Percentiles rank a stretch among this genome's conserved stretches.
These are phyloP conservation scores for Pteria penguin DNA, from an alignment of 2,888 invertebrate genomes.

Conservation along the genomic window DNA sequence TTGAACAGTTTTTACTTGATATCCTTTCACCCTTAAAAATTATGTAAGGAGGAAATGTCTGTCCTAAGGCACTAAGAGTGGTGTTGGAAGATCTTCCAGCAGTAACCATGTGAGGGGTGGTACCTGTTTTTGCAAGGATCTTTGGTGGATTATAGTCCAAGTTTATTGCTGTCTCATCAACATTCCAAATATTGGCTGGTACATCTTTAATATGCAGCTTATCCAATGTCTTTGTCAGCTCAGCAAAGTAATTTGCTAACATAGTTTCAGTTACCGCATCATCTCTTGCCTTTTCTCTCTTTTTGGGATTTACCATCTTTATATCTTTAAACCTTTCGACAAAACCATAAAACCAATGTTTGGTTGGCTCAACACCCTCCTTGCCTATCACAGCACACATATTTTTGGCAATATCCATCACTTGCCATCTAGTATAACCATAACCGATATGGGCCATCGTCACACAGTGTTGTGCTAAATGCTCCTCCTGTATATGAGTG, in stretches of 20 bases:
- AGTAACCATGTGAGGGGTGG: slow-evolving; percentile 24
- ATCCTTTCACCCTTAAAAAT: slow-evolving; percentile 43
- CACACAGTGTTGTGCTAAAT: slow-evolving; percentile 4
- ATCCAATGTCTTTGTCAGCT: slow-evolving; percentile 16
- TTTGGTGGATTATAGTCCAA: slow-evolving; percentile 41
- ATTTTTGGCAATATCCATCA: slow-evolving; percentile 20
- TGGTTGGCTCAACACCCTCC: slow-evolving; percentile 29
- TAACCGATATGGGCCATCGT: slow-evolving; percentile 14
- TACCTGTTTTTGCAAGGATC: slow-evolving; percentile 33
- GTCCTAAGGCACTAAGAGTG: slow-evolving; percentile 36
- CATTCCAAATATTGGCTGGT: slow-evolving; percentile 40
- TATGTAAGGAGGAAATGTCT: slow-evolving; percentile 40
- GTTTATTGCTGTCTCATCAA: slow-evolving; percentile 35
- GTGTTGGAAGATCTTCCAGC: slow-evolving; percentile 23
- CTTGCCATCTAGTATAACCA: slow-evolving; percentile 5
- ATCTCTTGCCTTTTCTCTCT: slow-evolving; percentile 38
- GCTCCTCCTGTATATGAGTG: neutral
- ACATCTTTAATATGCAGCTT: slow-evolving; percentile 27
- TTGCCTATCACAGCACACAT: neutral
- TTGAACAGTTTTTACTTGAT: slow-evolving; percentile 13
- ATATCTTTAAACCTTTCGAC: slow-evolving; percentile 30
- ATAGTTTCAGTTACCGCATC: slow-evolving; percentile 15
- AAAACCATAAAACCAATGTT: slow-evolving; percentile 45
- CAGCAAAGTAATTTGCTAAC: slow-evolving; percentile 24
- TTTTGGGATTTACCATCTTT: slow-evolving; percentile 31